phyloP scores from a whole-genome alignment of 1,140 invertebrate genomes.

The Octopus sinensis region DNA sequence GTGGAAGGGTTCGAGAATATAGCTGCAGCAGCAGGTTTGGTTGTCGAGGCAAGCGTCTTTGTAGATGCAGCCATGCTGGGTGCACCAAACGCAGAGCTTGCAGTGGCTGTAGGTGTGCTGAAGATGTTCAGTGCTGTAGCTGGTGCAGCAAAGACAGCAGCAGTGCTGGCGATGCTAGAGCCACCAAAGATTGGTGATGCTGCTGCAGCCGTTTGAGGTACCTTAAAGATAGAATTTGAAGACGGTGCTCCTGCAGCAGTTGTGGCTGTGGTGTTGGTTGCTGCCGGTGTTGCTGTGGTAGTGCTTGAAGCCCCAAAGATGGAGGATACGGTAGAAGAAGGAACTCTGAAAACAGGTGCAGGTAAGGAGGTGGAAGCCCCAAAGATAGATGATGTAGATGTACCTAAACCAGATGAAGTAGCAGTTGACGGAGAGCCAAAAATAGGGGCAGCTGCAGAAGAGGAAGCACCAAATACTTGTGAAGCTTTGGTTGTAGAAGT shows the following conservation, averaged over 20 bases:
- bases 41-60: too few relatives aligned
- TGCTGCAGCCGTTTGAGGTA: background rate
- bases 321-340: background rate
- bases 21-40: too few relatives aligned
- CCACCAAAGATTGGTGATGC: background rate
- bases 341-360: background rate
- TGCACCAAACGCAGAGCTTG: conserved; percentile 1
- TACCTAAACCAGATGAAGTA: conserved; percentile 9
- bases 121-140: background rate
- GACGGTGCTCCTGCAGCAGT: background rate
- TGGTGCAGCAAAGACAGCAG: background rate
- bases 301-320: background rate
- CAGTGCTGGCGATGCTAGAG: background rate
- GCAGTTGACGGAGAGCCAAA: conserved; percentile 1
- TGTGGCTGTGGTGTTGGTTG: background rate
- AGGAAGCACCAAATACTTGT: background rate
- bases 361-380: conserved; percentile 8
- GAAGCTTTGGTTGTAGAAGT: conserved; percentile 6
- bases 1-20: too few relatives aligned
- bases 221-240: conserved; percentile 4
- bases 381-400: conserved; percentile 10
- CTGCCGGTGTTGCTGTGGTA: background rate
- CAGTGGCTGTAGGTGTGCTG: background rate
- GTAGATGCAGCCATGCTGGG: background rate
- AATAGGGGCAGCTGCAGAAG: background rate